These are phyloP conservation scores for Zeus faber DNA, from an alignment of 2,113 vertebrate genomes.

Conservation along the genomic window DNA sequence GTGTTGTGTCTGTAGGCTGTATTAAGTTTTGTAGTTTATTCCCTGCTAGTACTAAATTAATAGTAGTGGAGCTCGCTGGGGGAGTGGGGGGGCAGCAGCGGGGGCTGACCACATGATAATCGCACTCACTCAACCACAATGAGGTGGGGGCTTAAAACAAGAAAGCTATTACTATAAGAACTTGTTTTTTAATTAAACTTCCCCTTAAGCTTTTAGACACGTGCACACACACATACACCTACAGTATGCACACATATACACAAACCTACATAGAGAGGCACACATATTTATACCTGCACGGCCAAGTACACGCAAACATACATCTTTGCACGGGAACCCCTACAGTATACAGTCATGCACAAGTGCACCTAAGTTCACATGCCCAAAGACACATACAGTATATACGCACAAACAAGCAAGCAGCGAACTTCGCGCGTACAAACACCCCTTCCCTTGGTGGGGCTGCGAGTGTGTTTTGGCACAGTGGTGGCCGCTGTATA, in stretches of 20 bases:
- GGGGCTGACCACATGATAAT: constrained; percentile 41
- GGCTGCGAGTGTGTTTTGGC: constrained; percentile 20
- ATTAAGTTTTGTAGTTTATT: constrained; percentile 1
- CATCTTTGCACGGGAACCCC: background rate
- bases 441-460: background rate
- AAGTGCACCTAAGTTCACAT: background rate
- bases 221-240: no score
- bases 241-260: no score
- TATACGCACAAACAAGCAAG: background rate
- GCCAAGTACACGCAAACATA: constrained; percentile 1
- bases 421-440: background rate
- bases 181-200: constrained; percentile 60
- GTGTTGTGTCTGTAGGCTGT: constrained; percentile 4
- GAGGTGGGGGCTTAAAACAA: constrained; percentile 34
- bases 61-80: background rate
- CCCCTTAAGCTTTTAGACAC: no score
- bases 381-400: background rate
- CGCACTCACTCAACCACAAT: constrained; percentile 43
- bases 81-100: background rate
- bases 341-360: background rate
- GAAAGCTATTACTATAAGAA: constrained; percentile 43
- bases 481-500: constrained; percentile 8
- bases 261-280: background rate
- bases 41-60: constrained; percentile 3
- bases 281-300: no score